Evolutionary conservation across 2,113 vertebrate species (phyloP).

Genomic region (Ophiodon elongatus): DNA sequence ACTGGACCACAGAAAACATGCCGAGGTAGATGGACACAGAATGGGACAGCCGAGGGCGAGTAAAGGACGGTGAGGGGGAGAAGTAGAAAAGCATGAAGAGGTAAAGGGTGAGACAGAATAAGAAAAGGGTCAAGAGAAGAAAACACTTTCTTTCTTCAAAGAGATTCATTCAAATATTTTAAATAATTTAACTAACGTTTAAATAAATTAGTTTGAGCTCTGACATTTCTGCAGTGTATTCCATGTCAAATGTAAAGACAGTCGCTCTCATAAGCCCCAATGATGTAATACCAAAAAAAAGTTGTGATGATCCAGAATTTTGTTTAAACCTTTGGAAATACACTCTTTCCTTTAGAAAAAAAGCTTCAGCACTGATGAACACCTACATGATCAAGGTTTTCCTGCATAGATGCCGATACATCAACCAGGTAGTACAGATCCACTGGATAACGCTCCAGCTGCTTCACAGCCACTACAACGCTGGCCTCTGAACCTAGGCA

Average conservation of each 20-base stretch:
- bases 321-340: not conserved
- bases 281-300: not conserved
- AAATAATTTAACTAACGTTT: not conserved
- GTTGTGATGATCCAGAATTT: not conserved
- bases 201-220: not conserved
- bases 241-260: not conserved
- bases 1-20: conserved; percentile 80
- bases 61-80: not conserved
- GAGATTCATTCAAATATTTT: not conserved
- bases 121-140: not conserved
- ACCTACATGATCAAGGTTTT: conserved; percentile 90
- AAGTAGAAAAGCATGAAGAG: not conserved
- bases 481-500: conserved; percentile 88
- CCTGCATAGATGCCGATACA: conserved; percentile 97
- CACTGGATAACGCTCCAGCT: conserved; percentile 93
- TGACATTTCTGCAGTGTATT: not conserved
- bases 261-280: not conserved
- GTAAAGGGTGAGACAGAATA: not conserved
- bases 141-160: not conserved
- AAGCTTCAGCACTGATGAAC: conserved; percentile 1
- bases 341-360: not conserved
- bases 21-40: not conserved
- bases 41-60: not conserved
- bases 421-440: conserved; percentile 98
- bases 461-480: conserved; percentile 90